Evolutionary conservation across 2,113 vertebrate genomes (phyloP).

Genomic region (Thinocorus orbignyianus): DNA sequence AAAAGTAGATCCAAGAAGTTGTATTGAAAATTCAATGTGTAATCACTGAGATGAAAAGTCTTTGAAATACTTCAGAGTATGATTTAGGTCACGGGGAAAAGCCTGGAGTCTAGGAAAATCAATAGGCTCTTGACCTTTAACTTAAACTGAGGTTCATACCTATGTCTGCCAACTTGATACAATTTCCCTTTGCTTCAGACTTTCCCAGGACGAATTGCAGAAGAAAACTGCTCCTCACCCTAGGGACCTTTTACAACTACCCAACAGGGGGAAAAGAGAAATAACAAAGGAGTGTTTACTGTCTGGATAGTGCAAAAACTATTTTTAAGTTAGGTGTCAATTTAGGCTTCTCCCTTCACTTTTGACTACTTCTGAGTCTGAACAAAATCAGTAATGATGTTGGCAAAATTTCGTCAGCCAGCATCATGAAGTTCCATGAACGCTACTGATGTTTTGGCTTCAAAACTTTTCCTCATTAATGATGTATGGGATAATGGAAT

Average conservation of each 20-base stretch:
- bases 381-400: not conserved
- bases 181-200: not conserved
- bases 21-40: not conserved
- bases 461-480: not conserved
- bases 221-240: not conserved
- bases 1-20: not conserved
- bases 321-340: not conserved
- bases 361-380: not conserved
- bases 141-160: not conserved
- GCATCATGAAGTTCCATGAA: not conserved
- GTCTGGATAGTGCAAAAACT: not conserved
- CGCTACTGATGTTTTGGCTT: not conserved
- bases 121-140: not conserved
- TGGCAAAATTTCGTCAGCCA: not conserved
- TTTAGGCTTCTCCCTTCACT: not conserved
- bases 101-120: not conserved
- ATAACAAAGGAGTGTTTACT: not conserved
- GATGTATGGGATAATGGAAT: not conserved
- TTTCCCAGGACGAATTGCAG: not conserved
- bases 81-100: not conserved
- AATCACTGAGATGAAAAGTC: not conserved
- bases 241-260: not conserved
- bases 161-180: not conserved
- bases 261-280: not conserved
- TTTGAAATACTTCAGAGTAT: not conserved